Base-by-base conservation (phyloP, 2,888 invertebrate genomes). In the Eupithecia subfuscata region DNA sequence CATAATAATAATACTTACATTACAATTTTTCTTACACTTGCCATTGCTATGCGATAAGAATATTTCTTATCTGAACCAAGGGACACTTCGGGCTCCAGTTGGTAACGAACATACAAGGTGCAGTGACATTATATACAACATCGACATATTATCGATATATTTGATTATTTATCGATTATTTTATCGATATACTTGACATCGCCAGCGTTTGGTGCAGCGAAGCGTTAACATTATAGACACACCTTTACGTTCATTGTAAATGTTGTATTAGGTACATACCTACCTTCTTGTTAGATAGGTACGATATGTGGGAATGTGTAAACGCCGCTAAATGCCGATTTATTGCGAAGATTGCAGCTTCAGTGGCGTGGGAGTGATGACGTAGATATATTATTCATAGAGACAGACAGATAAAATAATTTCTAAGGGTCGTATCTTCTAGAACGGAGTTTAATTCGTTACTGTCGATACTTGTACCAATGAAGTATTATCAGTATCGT, bases 361-460 rank as follows among this genome's bases (percentile, higher is more conserved):
- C 79, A 75, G 80, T 81, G 78, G 82, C 83, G 86, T 86, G 86
- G 81, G 84, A 85, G 79, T 75, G 70, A 76, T 70, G 69, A 63
- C 70, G 48, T 70, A 14, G 11, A 30, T 68, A n/a, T n/a, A n/a
- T 63, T 25, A 60, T 60, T 56, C 22, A 71, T 64, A 43, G 14
- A n/a, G 30, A 7, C n/a, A n/a, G 25, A 64, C 48, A 64, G 52
- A 30, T n/a, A 65, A 7, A 30, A 65, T 18, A 22, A 67, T 67
- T 40, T 67, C 40, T 67, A 67, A 6, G 60, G 45, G 45, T 43
- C 14, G 43, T 14, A 45, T 45, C 6, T 45, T 45, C 45, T 16
- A 43, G 14, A 14, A 3, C 5, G 9, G 40, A 40, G 40, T 40
- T 40, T 40, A 40, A 40, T 11, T 11, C 40, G 7, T 34, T 0